These are phyloP conservation scores for Fregata magnificens DNA, from an alignment of 2,113 vertebrate species.

Conservation along the genomic window DNA sequence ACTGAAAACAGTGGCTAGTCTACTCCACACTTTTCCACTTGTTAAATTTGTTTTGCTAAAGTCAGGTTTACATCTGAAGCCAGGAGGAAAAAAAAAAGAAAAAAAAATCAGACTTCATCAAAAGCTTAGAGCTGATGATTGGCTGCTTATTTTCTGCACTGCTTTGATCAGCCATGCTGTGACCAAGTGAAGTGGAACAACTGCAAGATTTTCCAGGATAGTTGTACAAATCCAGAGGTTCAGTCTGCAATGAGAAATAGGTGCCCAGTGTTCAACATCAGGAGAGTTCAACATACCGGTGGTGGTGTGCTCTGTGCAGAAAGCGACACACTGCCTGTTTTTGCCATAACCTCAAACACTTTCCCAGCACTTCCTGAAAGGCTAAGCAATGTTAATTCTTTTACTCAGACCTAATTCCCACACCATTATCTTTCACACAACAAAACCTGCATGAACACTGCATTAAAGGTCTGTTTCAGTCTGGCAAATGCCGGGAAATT, in stretches of 20 bases:
- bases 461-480: not conserved
- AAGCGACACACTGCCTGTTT: not conserved
- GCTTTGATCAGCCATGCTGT: not conserved
- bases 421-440: not conserved
- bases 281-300: not conserved
- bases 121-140: not conserved
- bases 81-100: not conserved
- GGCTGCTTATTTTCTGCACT: not conserved
- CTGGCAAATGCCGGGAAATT: not conserved
- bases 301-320: not conserved
- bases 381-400: not conserved
- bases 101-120: not conserved
- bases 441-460: not conserved
- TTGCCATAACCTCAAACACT: not conserved
- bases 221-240: not conserved
- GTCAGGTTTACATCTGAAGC: not conserved
- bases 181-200: not conserved
- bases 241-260: not conserved
- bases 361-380: not conserved
- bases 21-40: not conserved
- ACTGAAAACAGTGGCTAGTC: conserved; percentile 43
- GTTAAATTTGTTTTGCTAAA: conserved; percentile 49
- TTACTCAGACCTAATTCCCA: not conserved
- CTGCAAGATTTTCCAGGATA: not conserved
- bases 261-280: not conserved